phyloP scores from a whole-genome alignment of 30 jellyfish, hydroid and myxozoan genomes.

The Pelagia noctiluca region DNA sequence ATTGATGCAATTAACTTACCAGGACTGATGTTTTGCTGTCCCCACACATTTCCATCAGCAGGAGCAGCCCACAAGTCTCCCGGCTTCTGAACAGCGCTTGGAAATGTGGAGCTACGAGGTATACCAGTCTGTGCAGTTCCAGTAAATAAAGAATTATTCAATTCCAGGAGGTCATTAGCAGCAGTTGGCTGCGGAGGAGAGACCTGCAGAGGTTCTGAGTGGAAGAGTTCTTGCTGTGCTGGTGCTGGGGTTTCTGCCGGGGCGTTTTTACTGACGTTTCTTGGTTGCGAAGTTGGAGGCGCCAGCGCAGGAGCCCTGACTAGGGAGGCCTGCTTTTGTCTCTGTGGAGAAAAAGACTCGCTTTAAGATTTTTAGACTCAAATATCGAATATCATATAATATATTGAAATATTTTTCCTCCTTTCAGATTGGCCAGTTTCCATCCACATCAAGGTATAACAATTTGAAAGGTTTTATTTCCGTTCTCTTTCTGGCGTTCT shows the following conservation, averaged over 20 bases:
- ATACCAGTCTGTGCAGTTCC: constrained; percentile 27
- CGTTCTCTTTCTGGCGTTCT: too few species aligned
- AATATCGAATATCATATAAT: too few species aligned
- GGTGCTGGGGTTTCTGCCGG: constrained; percentile 22
- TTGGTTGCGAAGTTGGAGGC: constrained; percentile 60
- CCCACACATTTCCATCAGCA: constrained; percentile 33
- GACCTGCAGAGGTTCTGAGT: constrained; percentile 52
- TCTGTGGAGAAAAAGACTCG: neutral
- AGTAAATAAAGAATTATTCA: constrained; percentile 27
- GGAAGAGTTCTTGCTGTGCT: constrained; percentile 39
- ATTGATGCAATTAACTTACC: neutral
- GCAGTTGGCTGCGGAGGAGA: constrained; percentile 65
- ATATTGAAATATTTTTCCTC: too few species aligned
- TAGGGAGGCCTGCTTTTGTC: constrained; percentile 35
- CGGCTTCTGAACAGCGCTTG: constrained; percentile 63
- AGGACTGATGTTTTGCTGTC: neutral
- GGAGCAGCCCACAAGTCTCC: constrained; percentile 46
- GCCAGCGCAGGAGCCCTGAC: constrained; percentile 47
- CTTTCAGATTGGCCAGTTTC: too few species aligned
- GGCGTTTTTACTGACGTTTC: constrained; percentile 26
- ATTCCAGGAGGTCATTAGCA: constrained; percentile 67
- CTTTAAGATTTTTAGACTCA: too few species aligned
- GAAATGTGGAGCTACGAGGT: constrained; percentile 74
- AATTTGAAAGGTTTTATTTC: too few species aligned
- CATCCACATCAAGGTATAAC: too few species aligned